These are phyloP conservation scores for Tyto alba DNA, from an alignment of 2,113 vertebrate species.

Conservation along the genomic window DNA sequence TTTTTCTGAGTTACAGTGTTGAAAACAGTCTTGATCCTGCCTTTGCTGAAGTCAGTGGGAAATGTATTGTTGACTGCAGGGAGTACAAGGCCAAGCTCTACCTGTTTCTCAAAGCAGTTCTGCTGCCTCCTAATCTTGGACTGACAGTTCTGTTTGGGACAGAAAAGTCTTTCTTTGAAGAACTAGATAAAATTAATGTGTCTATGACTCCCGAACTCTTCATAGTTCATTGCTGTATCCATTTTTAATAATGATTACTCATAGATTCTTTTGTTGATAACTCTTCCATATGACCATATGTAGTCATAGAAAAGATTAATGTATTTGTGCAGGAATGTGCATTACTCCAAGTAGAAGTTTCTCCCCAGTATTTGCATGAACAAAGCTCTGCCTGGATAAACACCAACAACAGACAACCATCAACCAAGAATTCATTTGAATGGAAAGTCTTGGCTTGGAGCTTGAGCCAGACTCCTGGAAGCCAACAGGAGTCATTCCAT, in stretches of 20 bases:
- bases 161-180: background rate
- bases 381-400: slow-evolving; percentile 13
- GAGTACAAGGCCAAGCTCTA: background rate
- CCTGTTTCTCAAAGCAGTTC: background rate
- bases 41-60: background rate
- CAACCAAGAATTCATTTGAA: slow-evolving; percentile 15
- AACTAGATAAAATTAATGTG: background rate
- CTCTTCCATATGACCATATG: slow-evolving; percentile 7
- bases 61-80: background rate
- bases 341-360: background rate
- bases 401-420: background rate
- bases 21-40: background rate
- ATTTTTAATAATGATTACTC: background rate
- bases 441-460: slow-evolving; percentile 18
- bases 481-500: background rate
- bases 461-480: slow-evolving; percentile 5
- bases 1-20: background rate
- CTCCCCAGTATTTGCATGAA: background rate
- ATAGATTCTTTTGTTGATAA: slow-evolving; percentile 16
- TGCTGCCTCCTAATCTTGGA: background rate
- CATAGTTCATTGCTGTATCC: background rate
- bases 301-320: background rate
- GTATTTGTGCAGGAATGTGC: background rate
- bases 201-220: background rate
- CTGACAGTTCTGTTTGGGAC: background rate